Conservation (phyloP, 2,113 vertebrate species). For the Probosciger aterrimus region DNA sequence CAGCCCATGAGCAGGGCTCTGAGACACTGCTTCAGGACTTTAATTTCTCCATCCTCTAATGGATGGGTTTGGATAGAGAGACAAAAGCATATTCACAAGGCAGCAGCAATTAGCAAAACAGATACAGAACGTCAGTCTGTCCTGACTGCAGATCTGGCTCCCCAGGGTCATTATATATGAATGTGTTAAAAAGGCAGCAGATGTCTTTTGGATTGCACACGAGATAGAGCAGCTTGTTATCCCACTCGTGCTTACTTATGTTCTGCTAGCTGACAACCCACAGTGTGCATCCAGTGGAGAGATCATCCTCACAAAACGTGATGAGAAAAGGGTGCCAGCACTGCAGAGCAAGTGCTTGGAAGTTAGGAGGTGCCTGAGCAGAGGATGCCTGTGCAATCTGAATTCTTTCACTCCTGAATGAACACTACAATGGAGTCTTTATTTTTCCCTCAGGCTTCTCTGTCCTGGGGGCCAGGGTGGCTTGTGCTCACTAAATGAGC, state of each 20-base stretch:
- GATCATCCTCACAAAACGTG: neutral
- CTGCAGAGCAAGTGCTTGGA: neutral
- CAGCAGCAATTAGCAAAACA: conserved; percentile 45
- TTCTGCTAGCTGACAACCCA: neutral
- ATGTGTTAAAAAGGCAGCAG: conserved; percentile 43
- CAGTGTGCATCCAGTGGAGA: neutral
- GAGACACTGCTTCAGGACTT: conserved; percentile 12
- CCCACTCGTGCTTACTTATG: neutral
- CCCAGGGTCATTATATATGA: conserved; percentile 6
- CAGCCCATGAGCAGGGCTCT: neutral
- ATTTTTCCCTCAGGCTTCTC: neutral
- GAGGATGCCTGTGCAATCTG: neutral
- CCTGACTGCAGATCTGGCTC: conserved; percentile 17
- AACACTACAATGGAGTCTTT: neutral
- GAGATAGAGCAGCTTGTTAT: conserved; percentile 17
- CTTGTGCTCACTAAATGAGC: neutral
- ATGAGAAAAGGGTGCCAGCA: neutral
- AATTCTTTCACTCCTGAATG: neutral
- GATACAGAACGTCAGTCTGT: conserved; percentile 28
- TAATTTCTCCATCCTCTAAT: neutral
- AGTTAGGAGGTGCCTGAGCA: neutral
- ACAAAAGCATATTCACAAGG: conserved; percentile 21
- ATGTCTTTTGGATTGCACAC: conserved; percentile 23
- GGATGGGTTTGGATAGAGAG: neutral
- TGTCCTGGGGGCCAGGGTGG: neutral